Conservation (phyloP, 2,797 vertebrate genomes). For the Antennarius maculatus region DNA sequence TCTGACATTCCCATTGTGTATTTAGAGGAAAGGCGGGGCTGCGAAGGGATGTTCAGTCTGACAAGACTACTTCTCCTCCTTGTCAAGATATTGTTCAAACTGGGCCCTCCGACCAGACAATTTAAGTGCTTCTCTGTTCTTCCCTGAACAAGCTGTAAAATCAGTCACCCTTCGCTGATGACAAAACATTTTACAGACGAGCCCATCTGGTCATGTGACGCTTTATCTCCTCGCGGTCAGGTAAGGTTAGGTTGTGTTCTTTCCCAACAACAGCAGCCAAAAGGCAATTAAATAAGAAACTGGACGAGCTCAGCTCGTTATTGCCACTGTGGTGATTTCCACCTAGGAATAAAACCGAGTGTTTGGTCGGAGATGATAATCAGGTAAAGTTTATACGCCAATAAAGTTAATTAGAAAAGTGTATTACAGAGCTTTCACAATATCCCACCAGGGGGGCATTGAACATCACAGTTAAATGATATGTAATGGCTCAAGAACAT, state of each 20-base stretch:
- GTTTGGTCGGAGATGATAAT: no score
- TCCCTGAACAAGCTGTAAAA: conserved; percentile 4
- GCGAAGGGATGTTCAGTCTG: conserved; percentile 56
- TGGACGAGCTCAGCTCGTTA: neutral
- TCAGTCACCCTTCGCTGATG: neutral
- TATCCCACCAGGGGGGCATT: conserved; percentile 42
- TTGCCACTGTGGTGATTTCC: neutral
- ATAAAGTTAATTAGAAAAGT: conserved; percentile 43
- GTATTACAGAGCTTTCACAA: conserved; percentile 49
- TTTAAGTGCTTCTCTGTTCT: conserved; percentile 51
- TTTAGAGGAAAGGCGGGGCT: conserved; percentile 52
- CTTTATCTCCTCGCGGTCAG: neutral
- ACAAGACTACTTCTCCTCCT: conserved; percentile 61
- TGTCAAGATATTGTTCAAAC: conserved; percentile 70
- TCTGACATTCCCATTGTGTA: conserved; percentile 77
- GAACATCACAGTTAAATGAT: conserved; percentile 31
- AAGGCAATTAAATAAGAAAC: neutral
- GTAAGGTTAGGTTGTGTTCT: neutral
- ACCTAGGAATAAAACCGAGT: neutral
- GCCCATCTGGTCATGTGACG: neutral
- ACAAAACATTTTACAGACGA: neutral
- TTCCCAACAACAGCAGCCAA: no score
- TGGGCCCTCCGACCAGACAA: conserved; percentile 59
- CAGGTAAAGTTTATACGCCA: conserved; percentile 22
- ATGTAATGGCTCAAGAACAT: conserved; percentile 28